phyloP scores from a whole-genome alignment of 2,797 vertebrate genomes.

The Bovichtus diacanthus region DNA sequence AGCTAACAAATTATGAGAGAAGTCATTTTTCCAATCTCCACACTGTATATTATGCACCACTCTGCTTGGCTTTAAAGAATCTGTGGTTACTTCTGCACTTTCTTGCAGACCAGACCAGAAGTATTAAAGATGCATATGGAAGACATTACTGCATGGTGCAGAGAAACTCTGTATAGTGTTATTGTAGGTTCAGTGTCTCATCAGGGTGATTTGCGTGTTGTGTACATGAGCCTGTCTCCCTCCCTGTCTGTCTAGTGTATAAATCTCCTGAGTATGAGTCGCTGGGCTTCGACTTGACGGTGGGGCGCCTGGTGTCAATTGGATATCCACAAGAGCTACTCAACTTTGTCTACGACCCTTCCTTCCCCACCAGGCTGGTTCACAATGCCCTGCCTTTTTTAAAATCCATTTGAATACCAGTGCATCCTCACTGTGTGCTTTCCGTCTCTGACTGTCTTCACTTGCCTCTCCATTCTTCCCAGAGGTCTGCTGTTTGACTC shows the following conservation, averaged over 20 bases:
- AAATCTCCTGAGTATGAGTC: constrained; percentile 98
- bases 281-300: constrained; percentile 95
- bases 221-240: background rate
- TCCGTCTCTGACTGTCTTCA: constrained; percentile 2
- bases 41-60: background rate
- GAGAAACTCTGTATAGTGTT: background rate
- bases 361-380: constrained; percentile 95
- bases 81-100: background rate
- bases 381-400: constrained; percentile 71
- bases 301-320: constrained; percentile 95
- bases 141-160: background rate
- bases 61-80: background rate
- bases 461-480: constrained; percentile 16
- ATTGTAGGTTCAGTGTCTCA: background rate
- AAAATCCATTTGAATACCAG: background rate
- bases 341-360: constrained; percentile 95
- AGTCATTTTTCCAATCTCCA: background rate
- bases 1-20: background rate
- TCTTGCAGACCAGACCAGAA: background rate
- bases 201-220: background rate
- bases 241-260: constrained; percentile 89
- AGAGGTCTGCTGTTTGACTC: constrained; percentile 97
- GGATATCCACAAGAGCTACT: constrained; percentile 97
- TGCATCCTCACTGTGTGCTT: constrained; percentile 39
- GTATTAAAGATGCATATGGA: background rate